These are phyloP conservation scores for Miniopterus natalensis DNA, from an alignment of 2,113 vertebrate genomes.

Conservation along the genomic window DNA sequence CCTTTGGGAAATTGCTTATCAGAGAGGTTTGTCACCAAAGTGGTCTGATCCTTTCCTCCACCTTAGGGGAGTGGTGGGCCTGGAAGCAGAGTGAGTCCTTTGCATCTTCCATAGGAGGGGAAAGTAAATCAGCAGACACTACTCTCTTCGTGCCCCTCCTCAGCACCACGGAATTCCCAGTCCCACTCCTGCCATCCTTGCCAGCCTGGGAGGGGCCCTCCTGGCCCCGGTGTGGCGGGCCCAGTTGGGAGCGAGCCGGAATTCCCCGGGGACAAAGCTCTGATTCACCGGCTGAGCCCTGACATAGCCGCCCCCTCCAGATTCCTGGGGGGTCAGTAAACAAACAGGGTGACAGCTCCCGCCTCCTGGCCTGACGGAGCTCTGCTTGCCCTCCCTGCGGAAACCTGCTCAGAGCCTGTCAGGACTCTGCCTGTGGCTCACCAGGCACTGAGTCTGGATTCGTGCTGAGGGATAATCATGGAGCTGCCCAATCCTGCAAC, in stretches of 20 bases:
- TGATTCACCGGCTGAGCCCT: slow-evolving; percentile 85
- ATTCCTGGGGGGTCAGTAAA: slow-evolving; percentile 90
- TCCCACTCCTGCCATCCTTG: slow-evolving; percentile 68
- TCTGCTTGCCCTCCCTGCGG: background rate
- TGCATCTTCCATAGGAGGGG: slow-evolving; percentile 48
- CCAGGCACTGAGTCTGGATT: slow-evolving; percentile 17
- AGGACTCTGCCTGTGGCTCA: slow-evolving; percentile 46
- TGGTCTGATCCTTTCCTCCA: slow-evolving; percentile 42
- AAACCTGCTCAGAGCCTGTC: slow-evolving; percentile 21
- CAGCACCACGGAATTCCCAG: slow-evolving; percentile 70
- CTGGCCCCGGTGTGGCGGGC: slow-evolving; percentile 67
- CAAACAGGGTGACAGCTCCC: slow-evolving; percentile 71
- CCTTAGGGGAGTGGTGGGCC: background rate
- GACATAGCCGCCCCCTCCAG: slow-evolving; percentile 85
- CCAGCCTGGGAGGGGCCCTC: slow-evolving; percentile 58
- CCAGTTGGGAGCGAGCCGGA: slow-evolving; percentile 80
- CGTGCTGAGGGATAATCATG: background rate
- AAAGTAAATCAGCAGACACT: slow-evolving; percentile 60
- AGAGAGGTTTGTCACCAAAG: slow-evolving; percentile 25
- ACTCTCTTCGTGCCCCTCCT: slow-evolving; percentile 46
- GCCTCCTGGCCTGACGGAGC: slow-evolving; percentile 56
- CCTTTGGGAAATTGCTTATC: slow-evolving; percentile 42
- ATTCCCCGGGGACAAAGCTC: slow-evolving; percentile 88
- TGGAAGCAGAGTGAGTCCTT: slow-evolving; percentile 47
- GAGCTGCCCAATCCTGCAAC: background rate